These are phyloP conservation scores for Metopia argyrocephala DNA, from an alignment of 2,888 invertebrate genomes.

Conservation along the genomic window DNA sequence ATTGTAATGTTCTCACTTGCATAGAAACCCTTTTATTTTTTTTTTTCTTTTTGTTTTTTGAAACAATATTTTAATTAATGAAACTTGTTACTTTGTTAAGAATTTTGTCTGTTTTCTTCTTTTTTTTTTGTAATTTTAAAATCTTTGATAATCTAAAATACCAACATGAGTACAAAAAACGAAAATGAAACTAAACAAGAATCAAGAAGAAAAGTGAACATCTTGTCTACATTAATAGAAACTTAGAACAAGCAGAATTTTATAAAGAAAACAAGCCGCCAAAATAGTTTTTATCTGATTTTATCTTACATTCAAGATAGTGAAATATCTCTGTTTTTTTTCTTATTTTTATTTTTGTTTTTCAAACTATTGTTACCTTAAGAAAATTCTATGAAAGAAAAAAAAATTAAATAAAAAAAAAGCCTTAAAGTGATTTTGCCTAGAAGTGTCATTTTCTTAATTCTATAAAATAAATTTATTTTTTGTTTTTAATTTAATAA, in stretches of 20 bases:
- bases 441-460: neutral
- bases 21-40: too few species aligned
- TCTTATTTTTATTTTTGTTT: too few species aligned
- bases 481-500: conserved; percentile 45
- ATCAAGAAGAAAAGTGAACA: neutral
- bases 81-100: conserved; percentile 28
- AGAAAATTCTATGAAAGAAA: neutral
- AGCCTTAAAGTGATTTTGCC: neutral
- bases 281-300: conserved; percentile 53
- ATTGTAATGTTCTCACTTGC: neutral
- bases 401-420: neutral
- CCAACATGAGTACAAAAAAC: conserved; percentile 16
- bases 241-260: conserved; percentile 16
- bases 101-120: conserved; percentile 34
- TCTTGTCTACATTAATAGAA: conserved; percentile 8
- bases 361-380: conserved; percentile 2
- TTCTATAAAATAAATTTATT: conserved; percentile 27
- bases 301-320: conserved; percentile 41
- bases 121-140: neutral
- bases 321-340: conserved; percentile 11
- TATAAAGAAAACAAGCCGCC: conserved; percentile 53
- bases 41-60: neutral
- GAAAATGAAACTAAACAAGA: neutral
- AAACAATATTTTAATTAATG: conserved; percentile 51
- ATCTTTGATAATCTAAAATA: conserved; percentile 39